phyloP scores from a whole-genome alignment of 2,113 vertebrate species.

The Cottus gobio region DNA sequence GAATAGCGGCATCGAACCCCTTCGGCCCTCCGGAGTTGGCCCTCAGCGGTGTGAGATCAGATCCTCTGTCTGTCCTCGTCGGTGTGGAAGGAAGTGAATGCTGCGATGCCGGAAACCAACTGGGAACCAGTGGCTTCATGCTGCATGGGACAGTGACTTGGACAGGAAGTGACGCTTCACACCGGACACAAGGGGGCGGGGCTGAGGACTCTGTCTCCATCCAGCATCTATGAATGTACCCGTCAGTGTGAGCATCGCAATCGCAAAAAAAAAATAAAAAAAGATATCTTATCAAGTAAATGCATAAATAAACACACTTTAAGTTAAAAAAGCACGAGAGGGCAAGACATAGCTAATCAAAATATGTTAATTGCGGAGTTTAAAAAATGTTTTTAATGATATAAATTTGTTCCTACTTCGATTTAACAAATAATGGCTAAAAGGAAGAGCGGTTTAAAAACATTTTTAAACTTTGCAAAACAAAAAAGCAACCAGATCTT shows the following conservation, averaged over 20 bases:
- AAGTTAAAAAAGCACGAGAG: constrained; percentile 59
- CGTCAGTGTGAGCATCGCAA: constrained; percentile 72
- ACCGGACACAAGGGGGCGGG: constrained; percentile 33
- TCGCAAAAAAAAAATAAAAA: constrained; percentile 39
- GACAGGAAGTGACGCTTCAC: constrained; percentile 43
- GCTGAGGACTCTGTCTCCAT: constrained; percentile 67
- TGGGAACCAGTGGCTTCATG: not conserved
- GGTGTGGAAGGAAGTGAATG: not conserved
- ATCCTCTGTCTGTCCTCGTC: constrained; percentile 47
- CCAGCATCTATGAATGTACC: constrained; percentile 81
- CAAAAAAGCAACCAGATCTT: constrained; percentile 57
- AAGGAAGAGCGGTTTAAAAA: too few species aligned
- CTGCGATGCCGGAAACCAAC: constrained; percentile 12
- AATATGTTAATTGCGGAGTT: constrained; percentile 78
- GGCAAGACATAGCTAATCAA: constrained; percentile 61
- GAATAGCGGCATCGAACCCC: constrained; percentile 39
- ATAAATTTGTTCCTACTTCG: constrained; percentile 75
- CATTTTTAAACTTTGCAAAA: constrained; percentile 60
- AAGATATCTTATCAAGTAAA: constrained; percentile 59
- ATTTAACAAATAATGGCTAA: constrained; percentile 63
- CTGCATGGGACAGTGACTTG: not conserved
- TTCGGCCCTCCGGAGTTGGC: constrained; percentile 16
- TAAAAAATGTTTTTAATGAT: constrained; percentile 78
- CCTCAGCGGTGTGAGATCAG: constrained; percentile 43
- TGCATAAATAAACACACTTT: constrained; percentile 67